Percentiles rank a stretch among this genome's conserved stretches.
Evolutionary conservation across 2,113 vertebrate species (phyloP).

Genomic region (Thalassarche chlororhynchos): DNA sequence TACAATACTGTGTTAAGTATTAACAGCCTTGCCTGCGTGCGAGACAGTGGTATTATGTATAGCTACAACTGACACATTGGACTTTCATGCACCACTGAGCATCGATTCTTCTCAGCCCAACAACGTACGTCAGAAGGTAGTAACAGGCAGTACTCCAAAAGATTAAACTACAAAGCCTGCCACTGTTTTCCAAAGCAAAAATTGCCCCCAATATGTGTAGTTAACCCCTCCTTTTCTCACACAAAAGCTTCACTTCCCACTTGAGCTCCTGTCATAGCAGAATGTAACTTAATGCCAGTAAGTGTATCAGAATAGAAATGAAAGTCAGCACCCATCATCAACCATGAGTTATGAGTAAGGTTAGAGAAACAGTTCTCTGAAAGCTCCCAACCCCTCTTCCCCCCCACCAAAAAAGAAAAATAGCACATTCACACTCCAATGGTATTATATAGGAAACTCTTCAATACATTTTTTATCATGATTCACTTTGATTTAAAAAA

Average conservation of each 20-base stretch:
- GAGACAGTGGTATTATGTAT: not conserved
- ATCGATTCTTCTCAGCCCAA: constrained; percentile 8
- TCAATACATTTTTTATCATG: not conserved
- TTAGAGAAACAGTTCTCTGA: not conserved
- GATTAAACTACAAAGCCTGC: constrained; percentile 39
- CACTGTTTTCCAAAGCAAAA: constrained; percentile 2
- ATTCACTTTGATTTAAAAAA: not conserved
- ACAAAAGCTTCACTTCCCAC: not conserved
- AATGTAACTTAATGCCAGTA: not conserved
- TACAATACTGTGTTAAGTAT: not conserved
- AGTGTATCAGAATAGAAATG: not conserved
- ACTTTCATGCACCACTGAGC: not conserved
- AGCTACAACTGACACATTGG: not conserved
- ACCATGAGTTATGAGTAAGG: not conserved
- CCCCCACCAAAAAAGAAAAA: accelerated
- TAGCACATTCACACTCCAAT: not conserved
- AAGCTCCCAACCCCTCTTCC: not conserved
- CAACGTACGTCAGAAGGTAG: not conserved
- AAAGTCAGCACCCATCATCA: not conserved
- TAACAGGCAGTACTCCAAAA: constrained; percentile 6
- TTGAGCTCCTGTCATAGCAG: not conserved
- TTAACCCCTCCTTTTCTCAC: constrained; percentile 3
- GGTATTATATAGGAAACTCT: not conserved
- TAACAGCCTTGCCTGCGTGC: not conserved
- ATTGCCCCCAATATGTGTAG: not conserved